Percentiles rank a stretch among this genome's conserved stretches.
phyloP scores from a whole-genome alignment of 2,888 invertebrate genomes.

The Caenorhabditis afra region DNA sequence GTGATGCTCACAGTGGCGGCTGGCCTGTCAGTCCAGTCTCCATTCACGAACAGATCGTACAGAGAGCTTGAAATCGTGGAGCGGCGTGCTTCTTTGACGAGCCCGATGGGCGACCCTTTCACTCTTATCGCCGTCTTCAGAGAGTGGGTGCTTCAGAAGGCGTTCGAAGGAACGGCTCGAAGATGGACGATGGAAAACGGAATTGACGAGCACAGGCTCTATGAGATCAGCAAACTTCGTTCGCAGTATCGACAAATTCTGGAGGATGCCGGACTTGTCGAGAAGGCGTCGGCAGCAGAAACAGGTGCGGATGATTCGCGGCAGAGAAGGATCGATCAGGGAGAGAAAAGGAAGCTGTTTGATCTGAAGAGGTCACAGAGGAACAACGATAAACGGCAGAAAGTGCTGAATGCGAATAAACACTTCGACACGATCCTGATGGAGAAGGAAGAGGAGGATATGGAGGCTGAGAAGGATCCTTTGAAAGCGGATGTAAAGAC shows the following conservation, averaged over 20 bases:
- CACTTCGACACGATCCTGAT: conserved; percentile 75
- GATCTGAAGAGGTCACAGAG: conserved; percentile 85
- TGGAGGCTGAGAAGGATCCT: conserved; percentile 64
- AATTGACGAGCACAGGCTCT: conserved; percentile 96
- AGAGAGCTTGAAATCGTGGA: conserved; percentile 81
- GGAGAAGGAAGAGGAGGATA: conserved; percentile 69
- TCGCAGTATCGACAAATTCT: conserved; percentile 84
- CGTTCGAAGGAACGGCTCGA: conserved; percentile 80
- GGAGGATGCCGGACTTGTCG: conserved; percentile 76
- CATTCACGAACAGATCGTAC: conserved; percentile 92
- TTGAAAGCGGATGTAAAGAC: conserved; percentile 71
- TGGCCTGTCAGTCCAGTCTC: conserved; percentile 92
- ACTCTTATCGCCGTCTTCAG: conserved; percentile 88
- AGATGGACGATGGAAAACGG: conserved; percentile 93
- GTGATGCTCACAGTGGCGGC: conserved; percentile 91
- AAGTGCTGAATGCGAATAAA: conserved; percentile 84
- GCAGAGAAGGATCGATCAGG: conserved; percentile 85
- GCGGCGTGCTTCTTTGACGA: conserved; percentile 85
- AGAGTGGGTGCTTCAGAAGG: conserved; percentile 81
- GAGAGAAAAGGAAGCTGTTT: conserved; percentile 91
- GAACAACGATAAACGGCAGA: conserved; percentile 82
- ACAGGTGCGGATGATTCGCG: conserved; percentile 70
- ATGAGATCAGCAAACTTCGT: conserved; percentile 94
- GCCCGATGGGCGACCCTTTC: conserved; percentile 95
- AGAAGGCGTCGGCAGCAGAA: conserved; percentile 65